These are phyloP conservation scores for Brachionus rubens DNA, from an alignment of 1,140 invertebrate genomes.

Conservation along the genomic window DNA sequence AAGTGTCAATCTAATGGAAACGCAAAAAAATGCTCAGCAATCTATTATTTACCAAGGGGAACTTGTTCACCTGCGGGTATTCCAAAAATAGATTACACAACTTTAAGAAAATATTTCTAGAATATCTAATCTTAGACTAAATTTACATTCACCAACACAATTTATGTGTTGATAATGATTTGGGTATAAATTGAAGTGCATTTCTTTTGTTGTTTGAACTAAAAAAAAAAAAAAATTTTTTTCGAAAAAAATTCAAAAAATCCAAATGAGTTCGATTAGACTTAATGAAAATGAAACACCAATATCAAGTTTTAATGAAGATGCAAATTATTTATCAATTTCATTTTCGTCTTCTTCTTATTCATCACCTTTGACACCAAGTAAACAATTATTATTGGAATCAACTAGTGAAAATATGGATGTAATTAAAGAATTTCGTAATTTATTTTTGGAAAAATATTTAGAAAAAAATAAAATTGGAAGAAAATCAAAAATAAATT, in stretches of 20 bases:
- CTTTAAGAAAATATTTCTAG: background rate
- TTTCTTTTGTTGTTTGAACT: background rate
- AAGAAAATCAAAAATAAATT: conserved; percentile 10
- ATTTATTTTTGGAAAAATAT: conserved; percentile 45
- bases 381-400: conserved; percentile 7
- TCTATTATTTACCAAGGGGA: too few species aligned
- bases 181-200: background rate
- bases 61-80: too few species aligned
- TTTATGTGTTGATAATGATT: background rate
- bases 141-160: conserved; percentile 37
- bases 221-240: too few species aligned
- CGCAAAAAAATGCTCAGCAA: too few species aligned
- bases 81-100: background rate
- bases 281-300: background rate
- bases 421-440: conserved; percentile 39
- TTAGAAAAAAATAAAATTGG: conserved; percentile 46
- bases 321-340: background rate
- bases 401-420: conserved; percentile 35
- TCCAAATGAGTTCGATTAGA: too few species aligned
- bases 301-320: background rate
- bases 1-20: too few species aligned
- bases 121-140: conserved; percentile 42
- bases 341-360: background rate
- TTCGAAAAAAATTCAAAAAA: too few species aligned
- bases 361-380: conserved; percentile 2